These are phyloP conservation scores for Orchesellides sinensis DNA, from an alignment of 2,888 invertebrate genomes.

Conservation along the genomic window DNA sequence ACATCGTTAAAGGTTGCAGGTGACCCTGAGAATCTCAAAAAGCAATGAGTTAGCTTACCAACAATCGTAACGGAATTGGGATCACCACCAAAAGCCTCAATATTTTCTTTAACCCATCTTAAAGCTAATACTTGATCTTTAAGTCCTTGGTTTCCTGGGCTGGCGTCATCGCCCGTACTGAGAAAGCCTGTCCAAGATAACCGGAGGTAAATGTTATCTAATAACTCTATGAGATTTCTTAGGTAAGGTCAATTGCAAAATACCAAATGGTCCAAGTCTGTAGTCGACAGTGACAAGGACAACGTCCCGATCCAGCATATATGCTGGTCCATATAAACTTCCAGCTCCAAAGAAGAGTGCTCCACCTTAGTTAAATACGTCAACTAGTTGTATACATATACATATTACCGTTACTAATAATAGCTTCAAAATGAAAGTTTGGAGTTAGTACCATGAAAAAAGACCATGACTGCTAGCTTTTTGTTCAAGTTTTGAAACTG, in stretches of 20 bases:
- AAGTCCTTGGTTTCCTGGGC: not conserved
- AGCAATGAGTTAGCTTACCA: not conserved
- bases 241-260: too few species aligned
- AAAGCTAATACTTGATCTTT: conserved; percentile 44
- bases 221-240: too few species aligned
- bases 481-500: too few species aligned
- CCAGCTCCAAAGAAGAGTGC: not conserved
- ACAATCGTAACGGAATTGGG: conserved; percentile 14
- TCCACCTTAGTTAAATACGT: not conserved
- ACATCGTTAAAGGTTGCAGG: not conserved
- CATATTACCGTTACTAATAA: not conserved
- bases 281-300: not conserved
- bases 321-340: not conserved
- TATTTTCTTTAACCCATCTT: conserved; percentile 55
- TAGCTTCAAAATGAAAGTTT: not conserved
- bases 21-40: too few species aligned
- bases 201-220: too few species aligned
- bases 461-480: not conserved
- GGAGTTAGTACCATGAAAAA: not conserved
- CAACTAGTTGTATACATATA: not conserved
- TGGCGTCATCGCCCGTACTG: not conserved
- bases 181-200: not conserved
- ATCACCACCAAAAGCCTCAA: conserved; percentile 25
- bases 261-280: not conserved
- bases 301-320: not conserved